Conservation (phyloP, 2,888 invertebrate species). For the Catocala fraxini region DNA sequence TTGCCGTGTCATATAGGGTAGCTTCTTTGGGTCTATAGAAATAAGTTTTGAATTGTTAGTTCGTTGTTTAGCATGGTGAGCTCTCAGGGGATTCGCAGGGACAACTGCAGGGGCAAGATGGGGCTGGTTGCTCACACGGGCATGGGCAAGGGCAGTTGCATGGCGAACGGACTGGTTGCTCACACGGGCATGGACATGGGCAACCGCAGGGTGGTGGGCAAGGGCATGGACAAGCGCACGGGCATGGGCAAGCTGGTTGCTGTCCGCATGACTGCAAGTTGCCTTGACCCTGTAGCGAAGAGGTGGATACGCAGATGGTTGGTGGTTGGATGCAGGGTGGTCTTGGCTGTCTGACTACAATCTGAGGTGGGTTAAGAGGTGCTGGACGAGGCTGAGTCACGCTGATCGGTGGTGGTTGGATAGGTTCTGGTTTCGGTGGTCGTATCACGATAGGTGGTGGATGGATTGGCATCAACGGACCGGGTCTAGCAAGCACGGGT, state of each 20-base stretch:
- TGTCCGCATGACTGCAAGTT: not conserved
- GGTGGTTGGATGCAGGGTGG: conserved; percentile 62
- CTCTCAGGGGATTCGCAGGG: conserved; percentile 22
- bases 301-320: conserved; percentile 51
- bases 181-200: conserved; percentile 25
- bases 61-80: conserved; percentile 32
- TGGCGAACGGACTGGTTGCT: conserved; percentile 15
- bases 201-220: conserved; percentile 2
- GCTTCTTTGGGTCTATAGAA: conserved; percentile 8
- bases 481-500: conserved; percentile 66
- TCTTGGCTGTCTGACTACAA: conserved; percentile 62
- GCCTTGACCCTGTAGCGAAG: conserved; percentile 23
- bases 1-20: not conserved
- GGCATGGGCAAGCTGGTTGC: not conserved
- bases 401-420: conserved; percentile 63
- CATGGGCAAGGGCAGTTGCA: conserved; percentile 33
- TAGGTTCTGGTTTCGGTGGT: conserved; percentile 55
- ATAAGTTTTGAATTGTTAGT: conserved; percentile 16
- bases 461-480: conserved; percentile 53
- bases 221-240: not conserved
- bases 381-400: conserved; percentile 61
- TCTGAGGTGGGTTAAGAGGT: conserved; percentile 60
- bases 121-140: conserved; percentile 22
- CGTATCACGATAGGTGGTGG: conserved; percentile 66
- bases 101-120: conserved; percentile 26